Conservation (phyloP, 2,113 vertebrate species). For the Lucifuga dentata region DNA sequence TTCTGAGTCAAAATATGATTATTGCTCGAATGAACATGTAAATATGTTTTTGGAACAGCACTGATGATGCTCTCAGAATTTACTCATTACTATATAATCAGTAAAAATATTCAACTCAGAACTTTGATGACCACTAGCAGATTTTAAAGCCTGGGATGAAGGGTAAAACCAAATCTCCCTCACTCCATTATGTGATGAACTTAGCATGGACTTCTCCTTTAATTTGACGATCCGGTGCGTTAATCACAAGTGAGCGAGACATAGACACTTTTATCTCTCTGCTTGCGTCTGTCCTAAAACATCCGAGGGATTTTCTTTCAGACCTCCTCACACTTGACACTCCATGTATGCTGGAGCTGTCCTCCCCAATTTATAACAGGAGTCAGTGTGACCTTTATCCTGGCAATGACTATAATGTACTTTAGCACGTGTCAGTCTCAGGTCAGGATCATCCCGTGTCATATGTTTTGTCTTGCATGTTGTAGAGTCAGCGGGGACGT, state of each 20-base stretch:
- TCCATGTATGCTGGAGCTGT: conserved; percentile 81
- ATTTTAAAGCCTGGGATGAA: background rate
- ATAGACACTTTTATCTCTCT: conserved; percentile 47
- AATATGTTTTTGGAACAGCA: conserved; percentile 41
- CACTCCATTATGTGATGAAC: conserved; percentile 70
- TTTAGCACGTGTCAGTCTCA: conserved; percentile 85
- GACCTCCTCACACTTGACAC: conserved; percentile 82
- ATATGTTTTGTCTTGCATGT: conserved; percentile 81
- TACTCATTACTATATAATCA: conserved; percentile 48
- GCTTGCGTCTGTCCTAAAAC: conserved; percentile 63
- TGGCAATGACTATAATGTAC: conserved; percentile 81
- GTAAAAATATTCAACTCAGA: conserved; percentile 15
- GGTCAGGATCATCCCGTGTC: conserved; percentile 76
- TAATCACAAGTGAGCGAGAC: conserved; percentile 73
- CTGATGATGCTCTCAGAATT: conserved; percentile 34
- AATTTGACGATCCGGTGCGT: conserved; percentile 73
- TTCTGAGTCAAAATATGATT: conserved; percentile 68
- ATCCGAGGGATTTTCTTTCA: conserved; percentile 80
- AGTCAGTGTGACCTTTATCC: conserved; percentile 86
- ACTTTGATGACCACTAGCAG: conserved; percentile 41
- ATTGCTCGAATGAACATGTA: conserved; percentile 60
- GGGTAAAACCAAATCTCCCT: background rate
- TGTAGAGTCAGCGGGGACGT: conserved; percentile 65
- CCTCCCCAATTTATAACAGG: conserved; percentile 81
- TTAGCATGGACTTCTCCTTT: conserved; percentile 54